phyloP scores from a whole-genome alignment of 2,113 vertebrate species.

The Thermophis baileyi region DNA sequence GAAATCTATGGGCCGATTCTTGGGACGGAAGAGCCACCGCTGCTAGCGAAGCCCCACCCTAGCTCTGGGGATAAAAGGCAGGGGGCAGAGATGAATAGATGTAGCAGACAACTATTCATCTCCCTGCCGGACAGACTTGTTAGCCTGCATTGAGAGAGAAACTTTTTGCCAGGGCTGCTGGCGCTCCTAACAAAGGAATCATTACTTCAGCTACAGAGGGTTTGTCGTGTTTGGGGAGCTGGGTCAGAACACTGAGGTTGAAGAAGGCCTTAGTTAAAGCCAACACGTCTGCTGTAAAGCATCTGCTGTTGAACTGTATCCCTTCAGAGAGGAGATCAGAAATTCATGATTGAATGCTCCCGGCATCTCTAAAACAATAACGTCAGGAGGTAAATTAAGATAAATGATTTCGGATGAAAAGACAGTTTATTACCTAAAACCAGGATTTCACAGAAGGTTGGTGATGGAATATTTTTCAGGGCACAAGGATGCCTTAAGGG shows the following conservation, averaged over 20 bases:
- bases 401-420: neutral
- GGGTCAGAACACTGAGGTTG: neutral
- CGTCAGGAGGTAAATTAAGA: neutral
- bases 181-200: too few relatives aligned
- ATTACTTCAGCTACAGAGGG: too few relatives aligned
- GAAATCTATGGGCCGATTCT: too few relatives aligned
- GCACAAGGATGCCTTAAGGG: neutral
- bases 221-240: too few relatives aligned
- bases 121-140: too few relatives aligned
- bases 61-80: too few relatives aligned
- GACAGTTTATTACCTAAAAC: neutral
- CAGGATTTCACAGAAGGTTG: neutral
- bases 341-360: neutral
- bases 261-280: neutral
- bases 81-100: too few relatives aligned
- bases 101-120: too few relatives aligned
- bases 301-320: neutral
- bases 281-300: neutral
- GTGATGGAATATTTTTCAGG: neutral
- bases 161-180: too few relatives aligned
- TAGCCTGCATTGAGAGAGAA: too few relatives aligned
- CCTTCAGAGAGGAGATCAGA: neutral
- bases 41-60: too few relatives aligned
- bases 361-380: neutral
- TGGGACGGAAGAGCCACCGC: too few relatives aligned